Conservation (phyloP, 2,888 invertebrate genomes). For the Hyposoter didymator region DNA sequence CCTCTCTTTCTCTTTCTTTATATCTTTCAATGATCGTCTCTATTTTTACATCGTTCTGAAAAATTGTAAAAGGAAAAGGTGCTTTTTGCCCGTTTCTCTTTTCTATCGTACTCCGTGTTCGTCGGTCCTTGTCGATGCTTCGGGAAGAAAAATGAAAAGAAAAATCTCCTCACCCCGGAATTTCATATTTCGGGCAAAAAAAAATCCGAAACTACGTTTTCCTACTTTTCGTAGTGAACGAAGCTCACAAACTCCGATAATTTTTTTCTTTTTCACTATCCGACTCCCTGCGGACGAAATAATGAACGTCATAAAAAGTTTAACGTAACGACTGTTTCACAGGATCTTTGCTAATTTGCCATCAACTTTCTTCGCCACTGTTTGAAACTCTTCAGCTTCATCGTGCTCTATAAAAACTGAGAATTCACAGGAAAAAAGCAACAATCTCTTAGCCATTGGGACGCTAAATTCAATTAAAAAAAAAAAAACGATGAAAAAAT, state of each 20-base stretch:
- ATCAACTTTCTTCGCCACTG: slow-evolving; percentile 11
- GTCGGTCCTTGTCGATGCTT: neutral
- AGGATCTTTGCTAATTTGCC: neutral
- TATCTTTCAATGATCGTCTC: neutral
- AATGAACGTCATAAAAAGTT: neutral
- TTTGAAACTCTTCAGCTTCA: neutral
- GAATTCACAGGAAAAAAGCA: neutral
- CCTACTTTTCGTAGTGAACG: neutral
- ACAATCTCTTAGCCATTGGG: neutral
- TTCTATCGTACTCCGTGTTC: neutral
- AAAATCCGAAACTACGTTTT: slow-evolving; percentile 22
- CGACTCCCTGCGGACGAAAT: slow-evolving; percentile 7
- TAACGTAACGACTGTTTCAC: neutral
- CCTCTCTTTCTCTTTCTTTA: neutral
- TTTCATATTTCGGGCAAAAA: neutral
- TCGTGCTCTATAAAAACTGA: neutral
- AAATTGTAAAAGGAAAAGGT: neutral
- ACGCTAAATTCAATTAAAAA: neutral
- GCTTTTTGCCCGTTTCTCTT: neutral
- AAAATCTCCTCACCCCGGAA: neutral
- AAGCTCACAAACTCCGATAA: neutral
- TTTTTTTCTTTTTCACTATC: neutral
- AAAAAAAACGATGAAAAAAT: neutral
- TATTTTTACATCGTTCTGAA: neutral
- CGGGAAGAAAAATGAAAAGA: neutral